Evolutionary conservation across 1,140 invertebrate genomes (phyloP).

Genomic region (silkworm (Bombyx mori)): DNA sequence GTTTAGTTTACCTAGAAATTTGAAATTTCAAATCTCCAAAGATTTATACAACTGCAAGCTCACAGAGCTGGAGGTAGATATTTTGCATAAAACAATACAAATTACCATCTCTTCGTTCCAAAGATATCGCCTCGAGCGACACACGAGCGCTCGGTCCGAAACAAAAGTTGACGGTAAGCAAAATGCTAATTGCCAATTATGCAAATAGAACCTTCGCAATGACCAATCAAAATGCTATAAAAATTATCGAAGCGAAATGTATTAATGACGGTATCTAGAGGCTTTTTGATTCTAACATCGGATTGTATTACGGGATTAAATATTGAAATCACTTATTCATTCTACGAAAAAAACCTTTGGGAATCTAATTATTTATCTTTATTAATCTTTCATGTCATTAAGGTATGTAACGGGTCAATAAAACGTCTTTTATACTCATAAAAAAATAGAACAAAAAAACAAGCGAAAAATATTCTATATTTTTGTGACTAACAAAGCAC

Average conservation of each 20-base stretch:
- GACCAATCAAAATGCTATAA: slow-evolving; percentile 53
- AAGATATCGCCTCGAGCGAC: slow-evolving; percentile 14
- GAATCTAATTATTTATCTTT: too few relatives aligned
- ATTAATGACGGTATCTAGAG: too few relatives aligned
- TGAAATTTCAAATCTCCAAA: too few relatives aligned
- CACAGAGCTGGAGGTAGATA: background rate
- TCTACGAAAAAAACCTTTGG: too few relatives aligned
- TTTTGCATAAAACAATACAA: slow-evolving; percentile 21
- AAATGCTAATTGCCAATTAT: slow-evolving; percentile 62
- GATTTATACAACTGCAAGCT: too few relatives aligned
- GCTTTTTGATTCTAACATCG: background rate
- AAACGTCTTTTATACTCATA: too few relatives aligned
- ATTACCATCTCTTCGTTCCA: slow-evolving; percentile 7
- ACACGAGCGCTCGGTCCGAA: slow-evolving; percentile 18
- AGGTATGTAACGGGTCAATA: too few relatives aligned
- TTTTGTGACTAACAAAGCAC: too few relatives aligned
- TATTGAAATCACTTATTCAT: too few relatives aligned
- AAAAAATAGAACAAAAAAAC: background rate
- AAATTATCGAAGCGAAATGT: background rate
- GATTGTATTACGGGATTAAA: too few relatives aligned
- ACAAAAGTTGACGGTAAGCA: slow-evolving; percentile 35
- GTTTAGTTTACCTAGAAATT: too few relatives aligned
- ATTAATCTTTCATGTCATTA: too few relatives aligned
- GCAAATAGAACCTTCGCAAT: slow-evolving; percentile 40
- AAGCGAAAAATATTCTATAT: background rate